phyloP scores from a whole-genome alignment of 2,888 invertebrate genomes.

The Thalpophila matura region DNA sequence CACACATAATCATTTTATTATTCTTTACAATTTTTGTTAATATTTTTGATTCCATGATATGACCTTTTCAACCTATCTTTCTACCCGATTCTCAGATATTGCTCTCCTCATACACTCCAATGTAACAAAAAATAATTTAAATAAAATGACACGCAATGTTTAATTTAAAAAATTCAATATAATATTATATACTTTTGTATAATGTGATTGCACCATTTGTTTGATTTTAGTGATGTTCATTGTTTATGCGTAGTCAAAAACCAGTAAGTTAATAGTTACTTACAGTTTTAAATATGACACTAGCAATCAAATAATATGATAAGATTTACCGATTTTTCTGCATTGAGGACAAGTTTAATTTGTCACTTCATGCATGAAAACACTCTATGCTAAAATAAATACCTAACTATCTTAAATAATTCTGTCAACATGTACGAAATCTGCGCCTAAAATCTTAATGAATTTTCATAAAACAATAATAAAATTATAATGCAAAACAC shows the following conservation, averaged over 20 bases:
- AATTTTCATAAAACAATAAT: constrained; percentile 90
- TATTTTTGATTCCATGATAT: constrained; percentile 88
- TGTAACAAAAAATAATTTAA: constrained; percentile 67
- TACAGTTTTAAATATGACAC: constrained; percentile 81
- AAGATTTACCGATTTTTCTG: constrained; percentile 75
- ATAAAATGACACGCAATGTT: constrained; percentile 62
- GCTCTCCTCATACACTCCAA: constrained; percentile 78
- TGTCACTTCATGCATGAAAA: constrained; percentile 83
- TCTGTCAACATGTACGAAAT: constrained; percentile 89
- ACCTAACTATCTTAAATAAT: constrained; percentile 91
- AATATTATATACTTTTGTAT: constrained; percentile 71
- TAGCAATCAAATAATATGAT: constrained; percentile 75
- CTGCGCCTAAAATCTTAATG: constrained; percentile 89
- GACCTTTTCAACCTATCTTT: constrained; percentile 83
- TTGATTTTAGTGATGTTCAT: constrained; percentile 71
- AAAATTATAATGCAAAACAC: constrained; percentile 91
- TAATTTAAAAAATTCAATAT: constrained; percentile 47
- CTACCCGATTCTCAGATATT: constrained; percentile 83
- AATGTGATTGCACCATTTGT: constrained; percentile 82
- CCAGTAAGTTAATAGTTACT: constrained; percentile 64
- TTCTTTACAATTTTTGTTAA: constrained; percentile 81
- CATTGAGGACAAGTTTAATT: constrained; percentile 78
- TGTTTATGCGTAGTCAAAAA: constrained; percentile 72
- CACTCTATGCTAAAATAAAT: constrained; percentile 90
- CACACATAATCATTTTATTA: constrained; percentile 81